Conservation (phyloP, 2,888 invertebrate species). For the Aspidapion aeneum region DNA sequence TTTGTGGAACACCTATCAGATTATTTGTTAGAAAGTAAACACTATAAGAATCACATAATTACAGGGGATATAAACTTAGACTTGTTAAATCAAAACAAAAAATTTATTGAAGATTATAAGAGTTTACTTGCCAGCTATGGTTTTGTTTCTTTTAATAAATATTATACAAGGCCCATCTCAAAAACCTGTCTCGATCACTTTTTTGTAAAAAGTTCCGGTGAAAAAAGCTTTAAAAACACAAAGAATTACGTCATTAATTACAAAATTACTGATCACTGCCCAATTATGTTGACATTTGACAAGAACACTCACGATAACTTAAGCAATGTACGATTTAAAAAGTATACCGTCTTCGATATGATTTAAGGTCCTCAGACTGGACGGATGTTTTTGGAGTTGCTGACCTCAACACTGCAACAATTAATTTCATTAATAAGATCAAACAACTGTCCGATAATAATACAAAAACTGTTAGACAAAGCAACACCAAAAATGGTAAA, state of each 20-base stretch:
- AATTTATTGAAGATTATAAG: not conserved
- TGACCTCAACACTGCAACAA: not conserved
- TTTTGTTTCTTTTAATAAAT: not conserved
- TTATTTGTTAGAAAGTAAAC: not conserved
- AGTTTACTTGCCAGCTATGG: not conserved
- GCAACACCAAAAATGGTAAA: not conserved
- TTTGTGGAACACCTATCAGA: not conserved
- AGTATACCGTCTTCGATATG: not conserved
- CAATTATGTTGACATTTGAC: too few relatives aligned
- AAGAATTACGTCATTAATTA: too few relatives aligned
- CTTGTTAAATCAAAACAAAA: not conserved
- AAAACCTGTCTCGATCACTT: constrained; percentile 3
- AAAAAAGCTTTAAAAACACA: too few relatives aligned
- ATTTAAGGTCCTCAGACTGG: not conserved
- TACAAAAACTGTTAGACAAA: not conserved
- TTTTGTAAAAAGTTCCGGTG: constrained; percentile 2
- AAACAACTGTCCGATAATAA: not conserved
- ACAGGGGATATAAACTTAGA: not conserved
- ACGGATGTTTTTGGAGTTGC: not conserved
- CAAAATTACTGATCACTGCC: too few relatives aligned
- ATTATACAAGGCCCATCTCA: not conserved
- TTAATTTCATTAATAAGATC: not conserved
- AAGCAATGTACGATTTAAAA: not conserved
- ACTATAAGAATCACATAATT: not conserved
- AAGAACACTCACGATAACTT: too few relatives aligned